Percentiles rank a stretch among this genome's conserved stretches.
phyloP scores from a whole-genome alignment of 2,113 vertebrate species.

The Thalassarche chlororhynchos region DNA sequence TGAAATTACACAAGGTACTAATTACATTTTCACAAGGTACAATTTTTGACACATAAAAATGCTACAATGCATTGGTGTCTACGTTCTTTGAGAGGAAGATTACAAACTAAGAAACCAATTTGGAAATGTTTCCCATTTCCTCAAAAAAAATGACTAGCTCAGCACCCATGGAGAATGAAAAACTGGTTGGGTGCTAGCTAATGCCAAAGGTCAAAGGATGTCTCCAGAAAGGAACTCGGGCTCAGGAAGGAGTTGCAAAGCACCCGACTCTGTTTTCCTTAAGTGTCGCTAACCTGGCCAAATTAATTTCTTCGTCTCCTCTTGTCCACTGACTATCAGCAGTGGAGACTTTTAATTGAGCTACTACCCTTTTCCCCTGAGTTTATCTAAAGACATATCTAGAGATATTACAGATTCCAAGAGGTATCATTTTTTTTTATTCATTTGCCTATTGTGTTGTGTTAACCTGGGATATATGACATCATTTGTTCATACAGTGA shows the following conservation, averaged over 20 bases:
- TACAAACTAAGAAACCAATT: neutral
- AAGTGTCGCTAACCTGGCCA: neutral
- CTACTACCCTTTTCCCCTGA: neutral
- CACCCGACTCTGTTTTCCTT: neutral
- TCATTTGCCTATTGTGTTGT: neutral
- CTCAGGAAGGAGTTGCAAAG: neutral
- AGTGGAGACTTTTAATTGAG: neutral
- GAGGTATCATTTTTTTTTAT: neutral
- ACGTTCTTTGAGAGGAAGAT: neutral
- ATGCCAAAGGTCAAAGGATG: neutral
- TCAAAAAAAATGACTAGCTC: neutral
- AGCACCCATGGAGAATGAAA: neutral
- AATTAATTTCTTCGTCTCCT: neutral
- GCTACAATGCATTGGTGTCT: neutral
- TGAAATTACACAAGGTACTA: neutral
- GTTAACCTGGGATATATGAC: neutral
- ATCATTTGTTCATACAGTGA: neutral
- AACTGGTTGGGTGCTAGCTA: neutral
- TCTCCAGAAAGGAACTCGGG: neutral
- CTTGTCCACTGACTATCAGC: neutral
- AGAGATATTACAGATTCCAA: neutral
- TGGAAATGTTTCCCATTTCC: neutral
- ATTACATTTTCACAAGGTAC: neutral
- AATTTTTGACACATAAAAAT: neutral
- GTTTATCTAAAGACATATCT: neutral